A percentile compares a stretch with the other conserved stretches of the same genome.
phyloP scores from a whole-genome alignment of 2,888 invertebrate genomes.

The Corythucha ciliata region DNA sequence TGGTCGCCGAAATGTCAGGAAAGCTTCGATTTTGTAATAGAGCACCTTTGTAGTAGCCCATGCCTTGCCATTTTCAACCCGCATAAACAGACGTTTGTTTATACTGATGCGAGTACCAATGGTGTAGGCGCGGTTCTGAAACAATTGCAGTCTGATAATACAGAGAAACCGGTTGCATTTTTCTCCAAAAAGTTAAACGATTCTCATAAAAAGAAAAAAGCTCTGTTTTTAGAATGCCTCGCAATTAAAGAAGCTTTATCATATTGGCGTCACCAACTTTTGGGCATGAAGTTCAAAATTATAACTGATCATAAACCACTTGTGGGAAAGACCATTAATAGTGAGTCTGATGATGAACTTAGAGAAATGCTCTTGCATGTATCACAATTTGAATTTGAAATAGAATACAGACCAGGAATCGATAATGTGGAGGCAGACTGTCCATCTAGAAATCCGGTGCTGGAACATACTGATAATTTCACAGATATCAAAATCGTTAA shows the following conservation, averaged over 20 bases:
- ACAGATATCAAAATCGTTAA: slow-evolving; percentile 5
- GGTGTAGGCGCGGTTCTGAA: slow-evolving; percentile 33
- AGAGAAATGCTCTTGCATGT: slow-evolving; percentile 29
- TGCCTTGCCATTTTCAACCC: slow-evolving; percentile 35
- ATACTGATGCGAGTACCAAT: slow-evolving; percentile 34
- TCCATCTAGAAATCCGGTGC: slow-evolving; percentile 27
- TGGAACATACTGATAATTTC: slow-evolving; percentile 6
- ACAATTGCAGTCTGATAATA: slow-evolving; percentile 21
- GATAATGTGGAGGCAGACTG: slow-evolving; percentile 31
- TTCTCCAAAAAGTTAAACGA: slow-evolving; percentile 12
- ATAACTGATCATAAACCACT: slow-evolving; percentile 27
- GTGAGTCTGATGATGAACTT: slow-evolving; percentile 29
- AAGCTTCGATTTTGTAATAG: slow-evolving; percentile 27
- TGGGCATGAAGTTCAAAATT: slow-evolving; percentile 10
- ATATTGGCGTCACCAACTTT: slow-evolving; percentile 19
- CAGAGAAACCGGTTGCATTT: slow-evolving; percentile 4
- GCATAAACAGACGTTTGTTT: slow-evolving; percentile 33
- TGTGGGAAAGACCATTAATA: slow-evolving; percentile 28
- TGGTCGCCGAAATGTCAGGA: not conserved
- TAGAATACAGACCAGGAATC: slow-evolving; percentile 29
- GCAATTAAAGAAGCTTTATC: slow-evolving; percentile 23
- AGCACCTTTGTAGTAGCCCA: slow-evolving; percentile 33
- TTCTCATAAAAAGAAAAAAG: slow-evolving; percentile 22
- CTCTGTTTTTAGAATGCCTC: slow-evolving; percentile 17
- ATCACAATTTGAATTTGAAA: slow-evolving; percentile 31